phyloP scores from a whole-genome alignment of 2,888 invertebrate genomes.

The Pomacea canaliculata region DNA sequence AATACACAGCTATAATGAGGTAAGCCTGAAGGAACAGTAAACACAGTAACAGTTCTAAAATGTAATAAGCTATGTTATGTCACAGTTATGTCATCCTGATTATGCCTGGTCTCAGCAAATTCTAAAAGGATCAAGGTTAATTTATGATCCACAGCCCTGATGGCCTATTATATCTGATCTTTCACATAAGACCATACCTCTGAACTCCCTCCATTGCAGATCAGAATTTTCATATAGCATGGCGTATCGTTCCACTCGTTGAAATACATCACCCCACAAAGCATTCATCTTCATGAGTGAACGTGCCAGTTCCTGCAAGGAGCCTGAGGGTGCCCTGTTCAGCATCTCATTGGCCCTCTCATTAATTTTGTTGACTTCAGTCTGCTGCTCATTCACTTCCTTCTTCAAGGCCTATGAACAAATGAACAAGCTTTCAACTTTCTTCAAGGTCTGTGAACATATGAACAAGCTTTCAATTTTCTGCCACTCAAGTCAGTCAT shows the following conservation, averaged over 20 bases:
- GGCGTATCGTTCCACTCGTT: slow-evolving; percentile 59
- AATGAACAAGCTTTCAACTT: not conserved
- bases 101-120: too few species aligned
- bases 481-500: not conserved
- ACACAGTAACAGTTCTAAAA: too few species aligned
- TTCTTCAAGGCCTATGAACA: slow-evolving; percentile 46
- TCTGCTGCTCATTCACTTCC: slow-evolving; percentile 49
- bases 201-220: slow-evolving; percentile 60
- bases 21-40: too few species aligned
- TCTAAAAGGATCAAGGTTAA: too few species aligned
- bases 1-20: not conserved
- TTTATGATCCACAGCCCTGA: too few species aligned
- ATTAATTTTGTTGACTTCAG: slow-evolving; percentile 49
- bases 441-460: not conserved
- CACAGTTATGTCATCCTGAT: too few species aligned
- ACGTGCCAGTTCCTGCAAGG: slow-evolving; percentile 55
- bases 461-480: not conserved
- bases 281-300: slow-evolving; percentile 58
- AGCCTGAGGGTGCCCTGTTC: slow-evolving; percentile 51
- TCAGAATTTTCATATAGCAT: slow-evolving; percentile 54
- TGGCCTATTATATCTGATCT: too few species aligned
- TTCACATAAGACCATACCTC: slow-evolving; percentile 38
- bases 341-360: slow-evolving; percentile 55
- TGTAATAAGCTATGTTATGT: too few species aligned
- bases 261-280: slow-evolving; percentile 61